These are phyloP conservation scores for Nothocercus nigrocapillus DNA, from an alignment of 2,113 vertebrate genomes.

Conservation along the genomic window DNA sequence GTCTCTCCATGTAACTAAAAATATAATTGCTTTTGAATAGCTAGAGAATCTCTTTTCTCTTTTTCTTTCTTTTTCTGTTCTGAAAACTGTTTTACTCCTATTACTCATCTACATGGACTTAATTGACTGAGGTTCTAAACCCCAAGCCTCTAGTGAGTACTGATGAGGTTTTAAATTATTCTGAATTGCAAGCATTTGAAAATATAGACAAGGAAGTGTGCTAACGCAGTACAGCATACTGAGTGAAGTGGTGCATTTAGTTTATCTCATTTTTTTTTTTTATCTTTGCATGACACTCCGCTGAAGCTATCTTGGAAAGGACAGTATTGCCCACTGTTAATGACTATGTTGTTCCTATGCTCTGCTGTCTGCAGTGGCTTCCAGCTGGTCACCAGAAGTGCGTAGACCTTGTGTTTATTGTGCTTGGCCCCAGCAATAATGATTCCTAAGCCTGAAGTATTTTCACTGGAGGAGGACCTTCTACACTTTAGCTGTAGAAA, in stretches of 20 bases:
- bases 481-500: not conserved
- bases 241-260: slow-evolving; percentile 5
- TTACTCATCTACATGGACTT: slow-evolving; percentile 65
- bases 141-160: slow-evolving; percentile 52
- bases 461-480: not conserved
- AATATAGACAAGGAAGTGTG: slow-evolving; percentile 32
- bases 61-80: slow-evolving; percentile 17
- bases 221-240: not conserved
- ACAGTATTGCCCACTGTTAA: not conserved
- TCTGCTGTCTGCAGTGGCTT: not conserved
- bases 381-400: not conserved
- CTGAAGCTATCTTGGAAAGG: not conserved
- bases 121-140: slow-evolving; percentile 72
- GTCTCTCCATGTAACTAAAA: slow-evolving; percentile 73
- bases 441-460: not conserved
- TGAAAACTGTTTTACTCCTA: slow-evolving; percentile 63
- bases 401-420: not conserved
- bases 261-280: not conserved
- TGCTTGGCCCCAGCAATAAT: accelerated
- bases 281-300: not conserved
- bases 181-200: slow-evolving; percentile 50
- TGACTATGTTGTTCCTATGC: not conserved
- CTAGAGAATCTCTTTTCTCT: slow-evolving; percentile 41
- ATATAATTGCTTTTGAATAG: slow-evolving; percentile 75
- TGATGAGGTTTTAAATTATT: slow-evolving; percentile 67